Conservation (phyloP, 1,140 invertebrate genomes). For the Diachasma alloeum region DNA sequence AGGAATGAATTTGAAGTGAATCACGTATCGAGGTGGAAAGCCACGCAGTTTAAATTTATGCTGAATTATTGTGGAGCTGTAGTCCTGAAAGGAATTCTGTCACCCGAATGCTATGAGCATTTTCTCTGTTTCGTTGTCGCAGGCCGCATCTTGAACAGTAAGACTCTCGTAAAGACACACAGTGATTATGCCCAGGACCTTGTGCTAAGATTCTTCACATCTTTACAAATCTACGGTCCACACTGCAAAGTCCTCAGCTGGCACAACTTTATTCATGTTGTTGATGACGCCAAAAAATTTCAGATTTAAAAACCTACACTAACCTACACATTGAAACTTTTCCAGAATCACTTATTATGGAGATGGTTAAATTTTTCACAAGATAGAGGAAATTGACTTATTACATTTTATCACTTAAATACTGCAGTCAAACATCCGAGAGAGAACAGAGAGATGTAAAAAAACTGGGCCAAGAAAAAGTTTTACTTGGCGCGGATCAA, state of each 20-base stretch:
- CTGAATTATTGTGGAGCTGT: slow-evolving; percentile 19
- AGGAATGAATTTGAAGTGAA: slow-evolving; percentile 1
- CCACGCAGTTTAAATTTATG: slow-evolving; percentile 15
- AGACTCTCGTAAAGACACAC: neutral
- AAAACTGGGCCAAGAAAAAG: too few species aligned
- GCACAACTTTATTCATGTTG: slow-evolving; percentile 36
- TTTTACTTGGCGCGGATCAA: too few species aligned
- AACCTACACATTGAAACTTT: too few species aligned
- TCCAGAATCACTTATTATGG: too few species aligned
- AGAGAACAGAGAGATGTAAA: too few species aligned
- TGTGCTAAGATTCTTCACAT: slow-evolving; percentile 18
- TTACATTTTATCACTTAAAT: too few species aligned
- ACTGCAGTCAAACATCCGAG: too few species aligned
- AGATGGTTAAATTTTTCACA: too few species aligned
- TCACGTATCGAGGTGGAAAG: slow-evolving; percentile 8
- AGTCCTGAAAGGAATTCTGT: neutral
- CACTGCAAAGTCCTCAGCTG: slow-evolving; percentile 30
- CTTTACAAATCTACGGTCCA: slow-evolving; percentile 18
- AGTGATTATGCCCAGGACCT: neutral
- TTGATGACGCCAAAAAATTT: slow-evolving; percentile 34
- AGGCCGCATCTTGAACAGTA: slow-evolving; percentile 4
- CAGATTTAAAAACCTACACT: too few species aligned
- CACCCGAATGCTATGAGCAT: slow-evolving; percentile 5
- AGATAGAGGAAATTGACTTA: too few species aligned
- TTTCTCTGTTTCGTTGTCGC: slow-evolving; percentile 10